Evolutionary conservation across 1,140 invertebrate species (phyloP).

Genomic region (Capitella teleta): DNA sequence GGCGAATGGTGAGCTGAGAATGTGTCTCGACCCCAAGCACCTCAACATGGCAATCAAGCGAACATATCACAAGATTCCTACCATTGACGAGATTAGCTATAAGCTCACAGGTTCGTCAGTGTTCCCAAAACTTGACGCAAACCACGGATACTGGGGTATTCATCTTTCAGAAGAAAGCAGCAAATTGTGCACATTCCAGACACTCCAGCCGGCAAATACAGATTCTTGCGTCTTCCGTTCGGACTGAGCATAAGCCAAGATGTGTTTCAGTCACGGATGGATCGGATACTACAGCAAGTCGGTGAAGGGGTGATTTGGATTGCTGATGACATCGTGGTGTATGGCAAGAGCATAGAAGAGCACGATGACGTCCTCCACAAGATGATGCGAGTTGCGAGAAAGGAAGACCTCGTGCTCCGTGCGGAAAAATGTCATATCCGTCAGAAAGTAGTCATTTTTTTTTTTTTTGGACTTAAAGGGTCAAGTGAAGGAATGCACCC

Average conservation of each 20-base stretch:
- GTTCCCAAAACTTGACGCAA: too few species aligned
- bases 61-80: too few species aligned
- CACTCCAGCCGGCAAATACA: conserved; percentile 15
- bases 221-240: conserved; percentile 17
- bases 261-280: conserved; percentile 28
- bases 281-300: conserved; percentile 23
- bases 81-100: too few species aligned
- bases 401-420: conserved; percentile 35
- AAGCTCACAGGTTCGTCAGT: too few species aligned
- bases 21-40: too few species aligned
- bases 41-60: too few species aligned
- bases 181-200: conserved; percentile 16
- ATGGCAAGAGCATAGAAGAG: not conserved
- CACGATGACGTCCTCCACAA: conserved; percentile 6
- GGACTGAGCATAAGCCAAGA: conserved; percentile 16
- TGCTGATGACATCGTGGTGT: conserved; percentile 23
- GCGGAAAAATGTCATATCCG: conserved; percentile 19
- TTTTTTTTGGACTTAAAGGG: too few species aligned
- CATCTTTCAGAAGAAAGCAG: conserved; percentile 16
- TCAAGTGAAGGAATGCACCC: conserved; percentile 33
- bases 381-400: conserved; percentile 25
- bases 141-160: conserved; percentile 19
- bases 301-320: conserved; percentile 31
- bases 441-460: too few species aligned
- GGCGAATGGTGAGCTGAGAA: too few species aligned